Conservation (phyloP, 2,888 invertebrate genomes). For the Lordiphosa andalusiaca region DNA sequence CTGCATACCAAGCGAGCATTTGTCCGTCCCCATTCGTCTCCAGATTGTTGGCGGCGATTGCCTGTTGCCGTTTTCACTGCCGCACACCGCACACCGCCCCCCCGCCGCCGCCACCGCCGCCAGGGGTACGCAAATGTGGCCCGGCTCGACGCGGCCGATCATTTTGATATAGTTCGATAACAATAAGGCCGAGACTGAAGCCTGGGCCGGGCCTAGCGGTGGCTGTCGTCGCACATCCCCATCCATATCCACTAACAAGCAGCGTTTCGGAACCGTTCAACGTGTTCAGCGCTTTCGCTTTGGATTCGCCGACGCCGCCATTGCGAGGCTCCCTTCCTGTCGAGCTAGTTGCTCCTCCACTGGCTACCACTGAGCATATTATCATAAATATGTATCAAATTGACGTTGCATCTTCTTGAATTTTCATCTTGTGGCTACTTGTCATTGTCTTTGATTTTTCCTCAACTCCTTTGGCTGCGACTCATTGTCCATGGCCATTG, state of each 20-base stretch:
- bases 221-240: constrained; percentile 43
- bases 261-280: constrained; percentile 58
- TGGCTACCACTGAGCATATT: constrained; percentile 47
- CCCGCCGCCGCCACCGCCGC: too few relatives aligned
- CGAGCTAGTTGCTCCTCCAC: constrained; percentile 8
- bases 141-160: constrained; percentile 55
- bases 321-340: constrained; percentile 28
- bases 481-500: constrained; percentile 53
- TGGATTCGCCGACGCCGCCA: constrained; percentile 26
- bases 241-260: constrained; percentile 55
- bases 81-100: constrained; percentile 10
- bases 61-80: constrained; percentile 62
- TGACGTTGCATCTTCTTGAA: constrained; percentile 75
- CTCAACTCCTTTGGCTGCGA: constrained; percentile 44
- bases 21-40: constrained; percentile 18
- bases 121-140: constrained; percentile 64
- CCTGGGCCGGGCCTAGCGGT: constrained; percentile 48
- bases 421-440: constrained; percentile 73
- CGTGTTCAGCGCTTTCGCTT: constrained; percentile 36
- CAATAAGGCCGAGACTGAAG: constrained; percentile 54
- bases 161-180: constrained; percentile 76
- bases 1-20: constrained; percentile 67
- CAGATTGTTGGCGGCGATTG: constrained; percentile 74
- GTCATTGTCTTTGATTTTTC: constrained; percentile 73
- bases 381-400: constrained; percentile 73